Conservation (phyloP, 2,113 vertebrate species). For the Gymnogyps californianus region DNA sequence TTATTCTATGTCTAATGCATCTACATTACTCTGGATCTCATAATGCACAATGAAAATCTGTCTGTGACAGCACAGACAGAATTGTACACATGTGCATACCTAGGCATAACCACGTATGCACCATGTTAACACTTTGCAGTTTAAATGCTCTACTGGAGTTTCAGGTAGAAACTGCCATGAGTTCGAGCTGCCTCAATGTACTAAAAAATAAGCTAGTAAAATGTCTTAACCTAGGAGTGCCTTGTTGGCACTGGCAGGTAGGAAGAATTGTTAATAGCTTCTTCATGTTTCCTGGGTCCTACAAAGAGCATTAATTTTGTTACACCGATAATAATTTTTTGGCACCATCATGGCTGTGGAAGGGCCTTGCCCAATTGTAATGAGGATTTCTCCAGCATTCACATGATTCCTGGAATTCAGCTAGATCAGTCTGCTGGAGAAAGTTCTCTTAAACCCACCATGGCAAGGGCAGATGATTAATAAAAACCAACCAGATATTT, state of each 20-base stretch:
- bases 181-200: background rate
- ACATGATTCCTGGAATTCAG: background rate
- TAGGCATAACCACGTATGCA: background rate
- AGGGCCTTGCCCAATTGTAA: background rate
- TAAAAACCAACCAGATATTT: background rate
- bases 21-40: background rate
- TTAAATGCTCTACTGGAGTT: background rate
- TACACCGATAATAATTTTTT: background rate
- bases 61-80: background rate
- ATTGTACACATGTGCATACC: accelerated
- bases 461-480: background rate
- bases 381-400: background rate
- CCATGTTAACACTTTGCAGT: background rate
- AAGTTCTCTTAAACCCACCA: background rate
- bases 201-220: background rate
- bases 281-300: background rate
- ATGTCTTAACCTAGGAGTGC: background rate
- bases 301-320: background rate
- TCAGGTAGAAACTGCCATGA: background rate
- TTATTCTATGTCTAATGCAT: background rate
- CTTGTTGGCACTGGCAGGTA: background rate
- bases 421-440: background rate
- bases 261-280: background rate
- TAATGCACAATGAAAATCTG: background rate
- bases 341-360: background rate